These are phyloP conservation scores for Leptodon cayanensis DNA, from an alignment of 2,797 vertebrate species.

Conservation along the genomic window DNA sequence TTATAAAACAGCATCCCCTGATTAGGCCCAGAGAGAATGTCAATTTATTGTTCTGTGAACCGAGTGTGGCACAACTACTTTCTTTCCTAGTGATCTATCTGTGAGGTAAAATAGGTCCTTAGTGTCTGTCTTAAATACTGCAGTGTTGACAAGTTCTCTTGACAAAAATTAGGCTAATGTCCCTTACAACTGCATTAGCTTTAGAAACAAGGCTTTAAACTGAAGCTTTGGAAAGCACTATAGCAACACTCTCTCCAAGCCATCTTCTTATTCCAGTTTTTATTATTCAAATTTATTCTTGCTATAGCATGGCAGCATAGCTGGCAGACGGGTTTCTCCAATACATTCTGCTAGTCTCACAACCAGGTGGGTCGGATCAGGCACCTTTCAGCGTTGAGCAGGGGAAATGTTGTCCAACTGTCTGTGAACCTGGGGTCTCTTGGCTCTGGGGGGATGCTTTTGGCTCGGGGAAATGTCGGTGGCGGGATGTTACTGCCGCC, in stretches of 20 bases:
- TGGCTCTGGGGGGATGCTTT: not conserved
- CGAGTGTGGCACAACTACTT: constrained; percentile 50
- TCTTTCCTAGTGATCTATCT: constrained; percentile 47
- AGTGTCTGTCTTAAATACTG: constrained; percentile 51
- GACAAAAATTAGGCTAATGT: constrained; percentile 74
- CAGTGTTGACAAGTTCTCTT: constrained; percentile 66
- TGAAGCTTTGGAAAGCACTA: constrained; percentile 11
- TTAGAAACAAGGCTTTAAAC: constrained; percentile 66
- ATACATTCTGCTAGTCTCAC: not conserved
- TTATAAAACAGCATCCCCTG: not conserved
- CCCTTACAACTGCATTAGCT: constrained; percentile 55
- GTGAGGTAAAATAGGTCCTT: constrained; percentile 49
- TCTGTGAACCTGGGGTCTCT: fast-evolving
- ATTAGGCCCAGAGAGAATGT: not conserved
- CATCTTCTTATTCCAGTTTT: constrained; percentile 62
- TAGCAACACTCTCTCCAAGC: constrained; percentile 46
- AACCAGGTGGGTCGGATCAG: not conserved
- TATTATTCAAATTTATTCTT: constrained; percentile 69
- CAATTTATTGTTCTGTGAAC: constrained; percentile 51
- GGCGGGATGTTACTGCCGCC: fast-evolving
- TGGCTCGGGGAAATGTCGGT: fast-evolving
- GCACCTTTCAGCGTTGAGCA: not conserved
- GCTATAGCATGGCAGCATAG: constrained; percentile 30
- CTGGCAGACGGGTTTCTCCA: not conserved
- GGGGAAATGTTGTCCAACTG: not conserved